Evolutionary conservation across 2,113 vertebrate genomes (phyloP), one percentile per base, ranked within the genome.

Genomic region (Microtus montanus): DNA sequence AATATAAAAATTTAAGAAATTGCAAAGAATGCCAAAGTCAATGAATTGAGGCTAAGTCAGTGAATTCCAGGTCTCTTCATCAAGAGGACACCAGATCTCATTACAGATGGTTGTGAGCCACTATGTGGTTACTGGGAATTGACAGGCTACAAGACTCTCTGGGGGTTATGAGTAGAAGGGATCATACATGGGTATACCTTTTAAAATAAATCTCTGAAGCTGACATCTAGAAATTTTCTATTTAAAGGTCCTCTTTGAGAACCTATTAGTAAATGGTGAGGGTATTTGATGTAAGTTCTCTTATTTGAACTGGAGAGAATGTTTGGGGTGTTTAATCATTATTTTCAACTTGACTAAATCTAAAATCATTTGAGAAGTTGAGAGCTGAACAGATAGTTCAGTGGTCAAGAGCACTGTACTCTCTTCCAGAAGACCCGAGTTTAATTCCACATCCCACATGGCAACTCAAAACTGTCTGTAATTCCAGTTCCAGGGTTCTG

Each of bases 261-360:
- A 54, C 87, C 77, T 13, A 49, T 77, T 90, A 75, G 87, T 82
- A 54, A 94, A 44, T 66, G 24, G 20, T 20, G 44, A 19, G n/a
- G 20, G 64, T 14, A 58, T 71, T 66, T 73, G 63, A 90, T 92
- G 3, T 54, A 30, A 74, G 20, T 79, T 80, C 35, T 38, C 30
- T 20, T 84, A 54, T 90, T 89, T 86, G 75, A 95, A 93, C 58
- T 63, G 20, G 28, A 41, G 64, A n/a, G 17, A 91, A 58, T 20
- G 10, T n/a, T 19, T 26, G 52, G 19, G 20, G 26, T 38, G 20
- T 13, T n/a, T 58, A 80, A 12, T 78, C 28, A 33, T 79, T 17
- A 78, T 49, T 78, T 75, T 75, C 22, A 74, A 73, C 20, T 20
- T 47, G 41, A 30, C 74, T 26, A 77, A 7, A 47, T 75, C 13